These are phyloP conservation scores for Globodera rostochiensis DNA, from an alignment of 1,140 invertebrate genomes.

Conservation along the genomic window DNA sequence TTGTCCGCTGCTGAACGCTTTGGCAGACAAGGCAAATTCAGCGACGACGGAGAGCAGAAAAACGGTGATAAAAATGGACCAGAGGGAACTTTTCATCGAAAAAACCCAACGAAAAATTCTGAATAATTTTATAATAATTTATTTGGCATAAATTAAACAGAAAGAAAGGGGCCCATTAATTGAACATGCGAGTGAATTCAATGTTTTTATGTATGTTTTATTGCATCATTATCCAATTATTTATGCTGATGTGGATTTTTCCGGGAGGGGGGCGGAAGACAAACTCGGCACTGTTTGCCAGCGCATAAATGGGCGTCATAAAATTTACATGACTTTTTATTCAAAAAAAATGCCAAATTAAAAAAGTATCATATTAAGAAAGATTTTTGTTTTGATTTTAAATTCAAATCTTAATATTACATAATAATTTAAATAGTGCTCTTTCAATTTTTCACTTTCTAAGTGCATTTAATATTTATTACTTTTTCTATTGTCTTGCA, in stretches of 20 bases:
- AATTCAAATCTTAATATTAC: neutral
- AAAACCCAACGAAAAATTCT: neutral
- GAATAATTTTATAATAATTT: neutral
- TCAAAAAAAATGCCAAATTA: too few species aligned
- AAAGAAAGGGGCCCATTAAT: neutral
- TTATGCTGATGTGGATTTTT: neutral
- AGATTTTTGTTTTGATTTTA: neutral
- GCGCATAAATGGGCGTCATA: too few species aligned
- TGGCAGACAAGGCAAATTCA: neutral
- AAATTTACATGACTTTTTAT: too few species aligned
- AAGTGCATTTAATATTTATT: too few species aligned
- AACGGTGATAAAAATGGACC: neutral
- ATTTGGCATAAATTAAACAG: neutral
- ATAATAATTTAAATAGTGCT: too few species aligned
- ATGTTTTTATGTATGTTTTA: neutral
- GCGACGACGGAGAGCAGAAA: neutral
- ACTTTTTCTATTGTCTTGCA: too few species aligned
- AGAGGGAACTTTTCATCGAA: neutral
- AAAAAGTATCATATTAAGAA: too few species aligned
- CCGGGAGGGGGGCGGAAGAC: neutral
- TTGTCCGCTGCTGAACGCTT: neutral
- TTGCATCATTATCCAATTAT: neutral
- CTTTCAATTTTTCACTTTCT: too few species aligned
- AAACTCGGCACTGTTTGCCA: neutral
- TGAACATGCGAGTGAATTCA: neutral